phyloP scores from a whole-genome alignment of 2,797 vertebrate genomes.

The Miichthys miiuy region DNA sequence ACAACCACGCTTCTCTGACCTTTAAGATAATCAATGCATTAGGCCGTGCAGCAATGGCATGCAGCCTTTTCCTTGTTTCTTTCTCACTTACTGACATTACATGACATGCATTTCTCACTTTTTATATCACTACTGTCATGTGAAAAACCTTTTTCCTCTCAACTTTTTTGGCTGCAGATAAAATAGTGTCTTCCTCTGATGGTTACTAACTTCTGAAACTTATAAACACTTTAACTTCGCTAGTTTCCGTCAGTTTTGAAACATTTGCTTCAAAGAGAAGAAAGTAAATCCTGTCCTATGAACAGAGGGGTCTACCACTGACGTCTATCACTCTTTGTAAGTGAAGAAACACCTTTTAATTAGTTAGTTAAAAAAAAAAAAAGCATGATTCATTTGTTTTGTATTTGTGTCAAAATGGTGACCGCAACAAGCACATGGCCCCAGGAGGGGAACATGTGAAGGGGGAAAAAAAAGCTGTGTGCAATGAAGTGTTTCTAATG shows the following conservation, averaged over 20 bases:
- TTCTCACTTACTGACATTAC: background rate
- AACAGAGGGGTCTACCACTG: background rate
- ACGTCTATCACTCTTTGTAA: background rate
- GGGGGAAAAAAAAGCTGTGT: background rate
- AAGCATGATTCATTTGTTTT: background rate
- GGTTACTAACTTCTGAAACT: background rate
- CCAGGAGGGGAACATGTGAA: slow-evolving; percentile 49
- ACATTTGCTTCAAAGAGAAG: background rate
- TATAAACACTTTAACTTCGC: too few relatives aligned
- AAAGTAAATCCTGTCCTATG: background rate
- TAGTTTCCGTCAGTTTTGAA: too few relatives aligned
- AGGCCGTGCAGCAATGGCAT: background rate
- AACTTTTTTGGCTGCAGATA: background rate
- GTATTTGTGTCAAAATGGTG: background rate
- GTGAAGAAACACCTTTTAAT: background rate
- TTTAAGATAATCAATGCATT: background rate
- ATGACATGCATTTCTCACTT: background rate
- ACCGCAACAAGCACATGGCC: background rate
- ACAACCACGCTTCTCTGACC: slow-evolving; percentile 15
- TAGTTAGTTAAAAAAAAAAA: background rate
- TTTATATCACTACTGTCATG: background rate
- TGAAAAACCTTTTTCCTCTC: background rate
- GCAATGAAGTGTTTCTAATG: slow-evolving; percentile 37
- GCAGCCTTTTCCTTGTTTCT: background rate
- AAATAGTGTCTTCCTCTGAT: background rate